A percentile compares a stretch with the other conserved stretches of the same genome.
Conservation (phyloP, 2,113 vertebrate genomes). For the western clawed frog (Xenopus tropicalis) region DNA sequence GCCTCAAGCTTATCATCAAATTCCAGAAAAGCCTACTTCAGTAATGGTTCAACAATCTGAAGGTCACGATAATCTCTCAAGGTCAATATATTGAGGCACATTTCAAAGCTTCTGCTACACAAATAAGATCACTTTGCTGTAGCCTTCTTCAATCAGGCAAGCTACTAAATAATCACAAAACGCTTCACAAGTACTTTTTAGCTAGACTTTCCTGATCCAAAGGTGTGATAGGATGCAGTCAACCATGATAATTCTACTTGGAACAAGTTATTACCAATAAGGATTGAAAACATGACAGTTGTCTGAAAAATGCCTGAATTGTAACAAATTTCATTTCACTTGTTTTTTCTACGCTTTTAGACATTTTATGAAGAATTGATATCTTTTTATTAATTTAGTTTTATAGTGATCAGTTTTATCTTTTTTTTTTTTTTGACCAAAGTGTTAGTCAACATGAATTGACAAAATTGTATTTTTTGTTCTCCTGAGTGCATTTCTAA, state of each 20-base stretch:
- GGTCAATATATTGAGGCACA: constrained; percentile 66
- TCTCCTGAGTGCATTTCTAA: neutral
- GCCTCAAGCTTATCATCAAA: constrained; percentile 62
- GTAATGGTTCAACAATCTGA: constrained; percentile 59
- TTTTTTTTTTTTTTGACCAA: neutral
- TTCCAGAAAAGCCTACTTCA: constrained; percentile 57
- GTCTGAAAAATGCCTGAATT: constrained; percentile 60
- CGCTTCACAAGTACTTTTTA: constrained; percentile 63
- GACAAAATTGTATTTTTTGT: too few species aligned
- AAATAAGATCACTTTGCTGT: constrained; percentile 54
- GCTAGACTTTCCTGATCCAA: constrained; percentile 64
- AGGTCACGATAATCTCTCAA: constrained; percentile 75
- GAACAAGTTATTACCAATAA: constrained; percentile 64
- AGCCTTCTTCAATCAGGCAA: constrained; percentile 71
- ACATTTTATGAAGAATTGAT: neutral
- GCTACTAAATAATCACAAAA: constrained; percentile 69
- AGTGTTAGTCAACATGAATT: too few species aligned
- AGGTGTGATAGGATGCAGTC: constrained; percentile 67
- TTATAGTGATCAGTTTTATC: neutral
- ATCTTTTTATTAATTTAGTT: neutral
- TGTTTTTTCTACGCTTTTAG: constrained; percentile 22
- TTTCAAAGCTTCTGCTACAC: constrained; percentile 61
- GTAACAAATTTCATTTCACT: constrained; percentile 55
- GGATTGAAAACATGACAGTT: constrained; percentile 56
- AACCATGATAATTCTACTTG: constrained; percentile 66